Evolutionary conservation across 2,113 vertebrate genomes (phyloP).

Genomic region (Ctenomys sociabilis): DNA sequence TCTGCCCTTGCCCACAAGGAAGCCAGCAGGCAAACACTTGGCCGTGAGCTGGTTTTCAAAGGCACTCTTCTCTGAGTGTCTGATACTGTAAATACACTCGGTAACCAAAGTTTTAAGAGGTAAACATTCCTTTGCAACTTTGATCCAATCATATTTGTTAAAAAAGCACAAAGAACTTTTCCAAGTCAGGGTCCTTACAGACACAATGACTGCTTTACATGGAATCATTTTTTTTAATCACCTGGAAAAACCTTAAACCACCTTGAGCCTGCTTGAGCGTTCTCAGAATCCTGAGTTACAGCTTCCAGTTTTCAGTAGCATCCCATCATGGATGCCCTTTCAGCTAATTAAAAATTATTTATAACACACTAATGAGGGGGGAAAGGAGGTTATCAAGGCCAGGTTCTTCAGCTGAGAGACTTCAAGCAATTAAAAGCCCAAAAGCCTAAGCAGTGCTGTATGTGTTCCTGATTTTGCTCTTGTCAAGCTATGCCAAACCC

Average conservation of each 20-base stretch:
- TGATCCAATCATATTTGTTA: background rate
- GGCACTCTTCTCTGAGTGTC: background rate
- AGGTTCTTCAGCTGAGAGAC: background rate
- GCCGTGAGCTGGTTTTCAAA: background rate
- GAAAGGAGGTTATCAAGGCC: background rate
- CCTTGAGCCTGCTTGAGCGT: background rate
- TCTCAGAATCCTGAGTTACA: background rate
- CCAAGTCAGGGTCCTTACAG: background rate
- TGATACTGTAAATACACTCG: background rate
- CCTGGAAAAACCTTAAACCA: background rate
- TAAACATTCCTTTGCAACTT: background rate
- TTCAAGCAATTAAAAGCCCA: background rate
- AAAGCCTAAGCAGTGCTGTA: background rate
- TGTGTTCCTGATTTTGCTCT: background rate
- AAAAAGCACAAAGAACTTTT: background rate
- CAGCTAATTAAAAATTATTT: conserved; percentile 31
- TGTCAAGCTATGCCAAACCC: background rate
- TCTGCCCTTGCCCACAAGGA: background rate
- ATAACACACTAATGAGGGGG: background rate
- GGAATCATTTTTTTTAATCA: background rate
- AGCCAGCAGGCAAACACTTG: background rate
- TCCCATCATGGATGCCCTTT: background rate
- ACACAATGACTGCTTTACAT: background rate
- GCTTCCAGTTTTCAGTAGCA: background rate
- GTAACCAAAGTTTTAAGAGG: background rate